Evolutionary conservation across 2,113 vertebrate genomes (phyloP).

Genomic region (Camarhynchus parvulus): DNA sequence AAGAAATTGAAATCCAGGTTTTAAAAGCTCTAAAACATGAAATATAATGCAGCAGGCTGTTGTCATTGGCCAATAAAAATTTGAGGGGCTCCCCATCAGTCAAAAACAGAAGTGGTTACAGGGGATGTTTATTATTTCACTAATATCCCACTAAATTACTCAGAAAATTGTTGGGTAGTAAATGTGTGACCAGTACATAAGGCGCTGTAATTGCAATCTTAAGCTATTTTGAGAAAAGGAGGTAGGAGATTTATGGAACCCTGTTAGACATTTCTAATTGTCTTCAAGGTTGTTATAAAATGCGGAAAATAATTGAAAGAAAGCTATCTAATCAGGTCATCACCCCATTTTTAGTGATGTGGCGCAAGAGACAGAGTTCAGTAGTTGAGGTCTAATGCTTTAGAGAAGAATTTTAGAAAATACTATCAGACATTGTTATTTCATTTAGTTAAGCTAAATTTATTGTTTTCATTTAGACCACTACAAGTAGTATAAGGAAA

Average conservation of each 20-base stretch:
- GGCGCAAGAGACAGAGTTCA: background rate
- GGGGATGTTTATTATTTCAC: background rate
- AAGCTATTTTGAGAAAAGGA: background rate
- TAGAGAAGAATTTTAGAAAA: background rate
- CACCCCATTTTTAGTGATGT: background rate
- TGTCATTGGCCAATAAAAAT: background rate
- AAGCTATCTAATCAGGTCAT: background rate
- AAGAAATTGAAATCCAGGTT: background rate
- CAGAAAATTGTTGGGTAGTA: background rate
- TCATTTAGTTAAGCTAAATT: background rate
- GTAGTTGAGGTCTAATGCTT: background rate
- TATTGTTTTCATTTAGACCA: background rate
- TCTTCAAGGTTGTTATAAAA: background rate
- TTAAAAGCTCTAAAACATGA: background rate
- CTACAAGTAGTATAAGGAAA: background rate
- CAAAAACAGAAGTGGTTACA: background rate
- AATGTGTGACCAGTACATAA: background rate
- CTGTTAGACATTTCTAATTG: background rate
- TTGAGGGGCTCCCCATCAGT: background rate
- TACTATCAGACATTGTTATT: rapidly evolving
- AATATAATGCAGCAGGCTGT: background rate
- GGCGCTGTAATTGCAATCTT: background rate
- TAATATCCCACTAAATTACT: background rate
- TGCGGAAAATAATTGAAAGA: background rate
- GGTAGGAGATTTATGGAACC: background rate